Evolutionary conservation across 2,888 invertebrate species (phyloP), one percentile per base, ranked within the genome.

Genomic region (Pyrrhosoma nymphula): DNA sequence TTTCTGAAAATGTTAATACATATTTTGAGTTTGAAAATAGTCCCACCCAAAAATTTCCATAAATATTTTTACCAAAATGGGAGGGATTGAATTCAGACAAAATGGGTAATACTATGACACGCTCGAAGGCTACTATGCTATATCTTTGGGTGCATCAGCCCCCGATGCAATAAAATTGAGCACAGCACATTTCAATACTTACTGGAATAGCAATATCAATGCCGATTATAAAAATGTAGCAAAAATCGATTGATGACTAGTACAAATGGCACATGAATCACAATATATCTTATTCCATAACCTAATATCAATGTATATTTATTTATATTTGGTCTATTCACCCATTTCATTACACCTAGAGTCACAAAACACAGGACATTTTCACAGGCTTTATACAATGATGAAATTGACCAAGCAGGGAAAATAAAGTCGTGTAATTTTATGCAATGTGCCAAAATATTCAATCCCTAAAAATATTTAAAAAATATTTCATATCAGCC

Each of bases 181-280:
- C 93, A 93, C 69, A 56, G 47, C 56, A 89, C 89, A 89, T 89
- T 47, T 93, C 69, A 93, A 93, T 93, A 93, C 39, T 93, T 69
- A 93, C 69, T 69, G 63, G 63, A 63, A 75, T 93, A 93, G 69
- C 69, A 35, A 55, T 93, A 75, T 93, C 69, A 69, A 93, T 63
- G 69, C 93, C 75, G 89, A 89, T 89, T 93, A 93, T 93, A 69
- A 93, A 93, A 93, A 75, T 69, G 47, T 63, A 69, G 69, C 69
- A 69, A 93, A 93, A 93, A 93, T 47, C 56, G 91, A 47, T 93
- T 63, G 39, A 93, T 93, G 93, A 93, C 93, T 93, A 69, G 47
- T 93, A 93, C 93, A 93, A 91, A 93, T 93, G 93, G 93, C 93
- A 93, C 93, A 93, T 93, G 47, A 93, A 93, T 93, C 93, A 93